Percentiles rank a stretch among this genome's conserved stretches.
Evolutionary conservation across 1,140 invertebrate species (phyloP).

Genomic region (Drosophila santomea): DNA sequence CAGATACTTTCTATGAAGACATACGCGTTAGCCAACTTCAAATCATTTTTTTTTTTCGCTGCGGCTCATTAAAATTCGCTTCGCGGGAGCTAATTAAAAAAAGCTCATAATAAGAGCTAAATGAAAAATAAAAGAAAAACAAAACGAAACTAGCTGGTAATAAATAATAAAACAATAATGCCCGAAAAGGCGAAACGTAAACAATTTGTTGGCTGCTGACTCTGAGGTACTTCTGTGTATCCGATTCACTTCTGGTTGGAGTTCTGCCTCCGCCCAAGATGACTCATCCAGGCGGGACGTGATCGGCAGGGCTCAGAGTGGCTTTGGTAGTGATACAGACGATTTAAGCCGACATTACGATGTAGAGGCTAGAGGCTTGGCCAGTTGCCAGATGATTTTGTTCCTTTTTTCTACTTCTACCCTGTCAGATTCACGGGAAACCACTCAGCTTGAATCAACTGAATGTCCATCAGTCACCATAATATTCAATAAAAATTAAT

Average conservation of each 20-base stretch:
- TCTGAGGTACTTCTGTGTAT: conserved; percentile 24
- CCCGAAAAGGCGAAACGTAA: conserved; percentile 47
- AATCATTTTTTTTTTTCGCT: conserved; percentile 30
- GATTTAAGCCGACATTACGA: conserved; percentile 16
- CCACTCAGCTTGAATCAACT: background rate
- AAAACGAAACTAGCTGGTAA: conserved; percentile 27
- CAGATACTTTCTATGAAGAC: conserved; percentile 44
- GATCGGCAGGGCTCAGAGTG: conserved; percentile 31
- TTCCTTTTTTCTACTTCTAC: background rate
- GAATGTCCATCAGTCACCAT: background rate
- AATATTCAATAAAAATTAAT: background rate
- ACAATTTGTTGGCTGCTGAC: conserved; percentile 53
- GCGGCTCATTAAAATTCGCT: conserved; percentile 66
- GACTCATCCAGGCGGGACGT: conserved; percentile 31
- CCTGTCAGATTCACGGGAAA: conserved; percentile 4
- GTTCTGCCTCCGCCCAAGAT: conserved; percentile 9
- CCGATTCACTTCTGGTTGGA: conserved; percentile 27
- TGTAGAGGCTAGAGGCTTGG: conserved; percentile 23
- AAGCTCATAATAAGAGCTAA: conserved; percentile 60
- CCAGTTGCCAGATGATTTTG: conserved; percentile 2
- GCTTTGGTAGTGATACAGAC: background rate
- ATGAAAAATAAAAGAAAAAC: conserved; percentile 22
- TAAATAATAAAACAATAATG: conserved; percentile 48
- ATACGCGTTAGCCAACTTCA: conserved; percentile 1
- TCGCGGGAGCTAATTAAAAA: conserved; percentile 74